Percentiles rank a stretch among this genome's conserved stretches.
These are phyloP conservation scores for Vimba vimba DNA, from an alignment of 2,113 vertebrate species.

Conservation along the genomic window DNA sequence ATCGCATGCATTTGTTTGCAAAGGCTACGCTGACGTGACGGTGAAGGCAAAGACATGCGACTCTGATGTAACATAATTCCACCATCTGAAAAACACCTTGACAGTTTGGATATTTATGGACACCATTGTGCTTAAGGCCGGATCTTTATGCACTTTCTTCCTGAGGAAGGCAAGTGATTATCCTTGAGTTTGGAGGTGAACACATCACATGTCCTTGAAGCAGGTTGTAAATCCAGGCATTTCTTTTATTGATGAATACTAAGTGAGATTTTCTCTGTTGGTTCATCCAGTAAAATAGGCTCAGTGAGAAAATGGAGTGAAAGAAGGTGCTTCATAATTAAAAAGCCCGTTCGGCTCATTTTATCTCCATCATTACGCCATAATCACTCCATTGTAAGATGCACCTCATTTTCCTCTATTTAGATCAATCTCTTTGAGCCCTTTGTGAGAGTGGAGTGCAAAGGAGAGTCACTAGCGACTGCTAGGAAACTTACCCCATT, in stretches of 20 bases:
- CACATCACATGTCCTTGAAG: slow-evolving; percentile 6
- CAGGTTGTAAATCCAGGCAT: slow-evolving; percentile 16
- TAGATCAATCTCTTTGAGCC: slow-evolving; percentile 51
- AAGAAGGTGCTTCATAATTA: slow-evolving; percentile 41
- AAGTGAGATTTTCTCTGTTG: slow-evolving; percentile 30
- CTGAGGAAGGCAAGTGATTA: background rate
- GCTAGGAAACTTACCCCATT: background rate
- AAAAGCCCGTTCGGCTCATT: slow-evolving; percentile 14
- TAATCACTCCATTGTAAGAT: slow-evolving; percentile 50
- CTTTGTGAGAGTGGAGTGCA: slow-evolving; percentile 18
- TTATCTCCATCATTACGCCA: slow-evolving; percentile 55
- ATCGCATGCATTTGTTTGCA: slow-evolving; percentile 46
- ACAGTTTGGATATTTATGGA: slow-evolving; percentile 7
- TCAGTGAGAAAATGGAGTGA: background rate
- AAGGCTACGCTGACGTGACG: slow-evolving; percentile 45
- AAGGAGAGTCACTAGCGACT: slow-evolving; percentile 2
- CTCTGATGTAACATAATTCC: slow-evolving; percentile 47
- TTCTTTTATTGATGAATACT: slow-evolving; percentile 32
- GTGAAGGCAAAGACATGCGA: slow-evolving; percentile 29
- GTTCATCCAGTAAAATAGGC: slow-evolving; percentile 8
- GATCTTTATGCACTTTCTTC: background rate
- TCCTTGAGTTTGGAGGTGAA: slow-evolving; percentile 27
- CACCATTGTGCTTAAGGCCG: background rate
- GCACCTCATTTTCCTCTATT: slow-evolving; percentile 52
- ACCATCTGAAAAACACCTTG: slow-evolving; percentile 15